A percentile compares a stretch with the other conserved stretches of the same genome.
Evolutionary conservation across 2,888 invertebrate species (phyloP).

Genomic region (Desoria tigrina): DNA sequence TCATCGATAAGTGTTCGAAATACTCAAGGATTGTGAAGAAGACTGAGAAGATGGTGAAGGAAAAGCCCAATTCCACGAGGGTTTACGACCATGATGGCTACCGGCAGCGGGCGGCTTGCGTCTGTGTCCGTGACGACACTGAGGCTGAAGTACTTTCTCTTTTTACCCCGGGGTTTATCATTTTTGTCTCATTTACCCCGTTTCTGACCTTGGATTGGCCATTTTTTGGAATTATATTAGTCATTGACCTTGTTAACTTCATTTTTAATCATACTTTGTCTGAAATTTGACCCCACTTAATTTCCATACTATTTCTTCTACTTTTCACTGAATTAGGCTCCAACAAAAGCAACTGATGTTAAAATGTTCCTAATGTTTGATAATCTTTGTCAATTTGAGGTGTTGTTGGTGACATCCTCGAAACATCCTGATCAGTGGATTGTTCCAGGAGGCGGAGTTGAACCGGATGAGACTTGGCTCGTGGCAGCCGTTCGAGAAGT

Average conservation of each 20-base stretch:
- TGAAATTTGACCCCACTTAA: too few relatives aligned
- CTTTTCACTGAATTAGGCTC: too few relatives aligned
- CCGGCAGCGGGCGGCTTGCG: constrained; percentile 90
- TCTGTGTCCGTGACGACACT: constrained; percentile 88
- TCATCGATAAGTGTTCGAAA: too few relatives aligned
- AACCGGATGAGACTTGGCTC: constrained; percentile 86
- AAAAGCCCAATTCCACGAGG: constrained; percentile 91
- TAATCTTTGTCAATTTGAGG: constrained; percentile 62
- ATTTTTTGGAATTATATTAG: too few relatives aligned
- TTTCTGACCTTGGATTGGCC: background rate
- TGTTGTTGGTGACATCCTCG: constrained; percentile 88
- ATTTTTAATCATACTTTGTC: too few relatives aligned
- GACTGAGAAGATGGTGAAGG: constrained; percentile 72
- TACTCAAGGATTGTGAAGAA: too few relatives aligned
- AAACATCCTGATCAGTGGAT: constrained; percentile 80
- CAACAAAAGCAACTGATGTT: background rate
- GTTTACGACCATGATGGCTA: constrained; percentile 96
- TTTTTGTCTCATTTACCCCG: too few relatives aligned
- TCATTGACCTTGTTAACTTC: background rate
- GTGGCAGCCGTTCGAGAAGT: constrained; percentile 92
- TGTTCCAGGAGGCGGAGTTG: constrained; percentile 73
- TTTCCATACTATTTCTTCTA: too few relatives aligned
- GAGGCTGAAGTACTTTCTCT: constrained; percentile 87
- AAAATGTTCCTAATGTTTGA: too few relatives aligned
- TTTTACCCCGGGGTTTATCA: too few relatives aligned